These are phyloP conservation scores for Ophion costatus DNA, from an alignment of 2,888 invertebrate species.

Conservation along the genomic window DNA sequence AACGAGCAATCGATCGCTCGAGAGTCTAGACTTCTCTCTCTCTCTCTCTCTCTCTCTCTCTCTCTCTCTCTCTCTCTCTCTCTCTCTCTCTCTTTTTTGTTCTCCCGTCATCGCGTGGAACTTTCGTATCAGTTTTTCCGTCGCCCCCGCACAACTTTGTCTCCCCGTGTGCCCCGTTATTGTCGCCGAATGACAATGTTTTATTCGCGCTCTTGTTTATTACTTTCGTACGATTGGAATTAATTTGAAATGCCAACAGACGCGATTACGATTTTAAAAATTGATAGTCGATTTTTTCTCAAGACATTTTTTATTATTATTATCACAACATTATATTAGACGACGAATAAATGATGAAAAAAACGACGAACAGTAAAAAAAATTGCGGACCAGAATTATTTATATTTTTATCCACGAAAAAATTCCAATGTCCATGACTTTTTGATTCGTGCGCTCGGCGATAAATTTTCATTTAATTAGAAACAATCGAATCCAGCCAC, in stretches of 20 bases:
- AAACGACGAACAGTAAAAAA: too few relatives aligned
- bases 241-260: not conserved
- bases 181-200: not conserved
- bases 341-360: too few relatives aligned
- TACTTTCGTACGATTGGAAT: not conserved
- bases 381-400: too few relatives aligned
- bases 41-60: slow-evolving; percentile 11
- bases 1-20: slow-evolving; percentile 52
- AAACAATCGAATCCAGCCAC: too few relatives aligned
- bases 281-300: not conserved
- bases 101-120: not conserved
- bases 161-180: not conserved
- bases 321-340: not conserved
- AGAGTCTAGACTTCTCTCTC: slow-evolving; percentile 20
- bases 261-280: not conserved
- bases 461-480: too few relatives aligned
- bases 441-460: too few relatives aligned
- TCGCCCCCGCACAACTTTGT: not conserved
- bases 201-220: not conserved
- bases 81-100: slow-evolving; percentile 4
- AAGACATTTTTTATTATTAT: not conserved
- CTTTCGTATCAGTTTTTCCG: slow-evolving; percentile 14
- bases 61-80: slow-evolving; percentile 5
- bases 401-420: too few relatives aligned
- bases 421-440: too few relatives aligned